Evolutionary conservation across 2,888 invertebrate species (phyloP), one percentile per base, ranked within the genome.

Genomic region (Eucera pruinosa): DNA sequence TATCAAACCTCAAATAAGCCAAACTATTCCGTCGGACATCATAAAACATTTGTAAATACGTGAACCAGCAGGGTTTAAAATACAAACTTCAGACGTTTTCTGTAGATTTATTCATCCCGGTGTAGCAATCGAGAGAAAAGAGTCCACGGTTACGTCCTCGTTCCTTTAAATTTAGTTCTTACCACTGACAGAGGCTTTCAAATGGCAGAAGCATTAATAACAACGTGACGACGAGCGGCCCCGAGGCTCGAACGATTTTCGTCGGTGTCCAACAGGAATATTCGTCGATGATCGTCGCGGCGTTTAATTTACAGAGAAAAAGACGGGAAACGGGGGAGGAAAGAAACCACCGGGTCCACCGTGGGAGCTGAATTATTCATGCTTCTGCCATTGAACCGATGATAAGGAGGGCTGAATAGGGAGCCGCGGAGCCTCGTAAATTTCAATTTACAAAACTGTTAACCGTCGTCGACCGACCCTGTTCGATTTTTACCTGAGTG

Each of bases 391-490:
- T 78, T 76, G 83, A 78, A 78, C 76, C 78, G 78, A 81, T 85
- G 85, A 81, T 84, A 85, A 85, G 85, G 73, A 77, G 73, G 70
- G 54, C 58, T 65, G 78, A 70, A 70, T 58, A 72, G 41, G 74
- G 62, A 67, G 54, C 60, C 74, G 48, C 52, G 72, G 66, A 39
- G 57, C 54, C 74, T 73, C 86, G 86, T 89, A 89, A 89, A 90
- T 90, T 90, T 87, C 89, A 90, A 90, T 90, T 90, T 90, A 89
- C 87, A 89, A 89, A 90, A 90, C 88, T 89, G 89, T 89, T 90
- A 86, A 88, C 83, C 85, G 78, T 55, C n/a, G n/a, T n/a, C n/a
- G n/a, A n/a, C 70, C 70, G 79, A 36, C 70, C 68, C 70, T 75
- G 83, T 78, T 69, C 74, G 85, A 67, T 78, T 64, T 47, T 36